Evolutionary conservation across 2,113 vertebrate species (phyloP).

Genomic region (Dicerorhinus sumatrensis): DNA sequence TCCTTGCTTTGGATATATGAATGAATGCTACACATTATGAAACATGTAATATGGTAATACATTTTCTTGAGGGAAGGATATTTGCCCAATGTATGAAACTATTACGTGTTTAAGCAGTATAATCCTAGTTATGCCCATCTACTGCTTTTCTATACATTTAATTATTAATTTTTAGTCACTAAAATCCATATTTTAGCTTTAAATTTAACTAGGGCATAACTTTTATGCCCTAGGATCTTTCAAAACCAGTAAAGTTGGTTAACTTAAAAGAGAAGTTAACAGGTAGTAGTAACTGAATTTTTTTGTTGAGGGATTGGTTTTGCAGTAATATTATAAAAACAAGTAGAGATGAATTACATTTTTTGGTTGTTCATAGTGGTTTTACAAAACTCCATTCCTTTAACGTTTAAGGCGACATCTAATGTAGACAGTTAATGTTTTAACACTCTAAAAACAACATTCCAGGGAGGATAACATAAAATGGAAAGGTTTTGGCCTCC

Average conservation of each 20-base stretch:
- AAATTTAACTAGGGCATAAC: constrained; percentile 22
- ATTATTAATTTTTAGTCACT: constrained; percentile 46
- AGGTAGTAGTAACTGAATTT: background rate
- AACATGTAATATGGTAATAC: background rate
- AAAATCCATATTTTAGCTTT: constrained; percentile 23
- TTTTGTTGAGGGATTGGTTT: background rate
- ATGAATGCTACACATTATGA: constrained; percentile 22
- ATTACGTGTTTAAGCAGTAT: constrained; percentile 26
- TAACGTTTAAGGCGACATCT: constrained; percentile 57
- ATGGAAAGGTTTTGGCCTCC: constrained; percentile 66
- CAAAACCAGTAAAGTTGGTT: constrained; percentile 5
- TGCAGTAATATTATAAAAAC: constrained; percentile 30
- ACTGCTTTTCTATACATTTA: constrained; percentile 1
- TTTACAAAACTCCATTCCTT: constrained; percentile 20
- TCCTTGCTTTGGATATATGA: constrained; percentile 30
- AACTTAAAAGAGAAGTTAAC: constrained; percentile 21
- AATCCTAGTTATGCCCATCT: background rate
- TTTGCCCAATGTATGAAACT: constrained; percentile 8
- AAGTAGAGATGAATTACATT: constrained; percentile 19
- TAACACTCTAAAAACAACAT: constrained; percentile 74
- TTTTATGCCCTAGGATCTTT: background rate
- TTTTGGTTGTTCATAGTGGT: constrained; percentile 22
- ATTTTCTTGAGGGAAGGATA: background rate
- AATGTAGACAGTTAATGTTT: constrained; percentile 67
- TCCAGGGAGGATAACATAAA: constrained; percentile 70